These are phyloP conservation scores for Esperia sulphurella DNA, from an alignment of 2,888 invertebrate species.

Conservation along the genomic window DNA sequence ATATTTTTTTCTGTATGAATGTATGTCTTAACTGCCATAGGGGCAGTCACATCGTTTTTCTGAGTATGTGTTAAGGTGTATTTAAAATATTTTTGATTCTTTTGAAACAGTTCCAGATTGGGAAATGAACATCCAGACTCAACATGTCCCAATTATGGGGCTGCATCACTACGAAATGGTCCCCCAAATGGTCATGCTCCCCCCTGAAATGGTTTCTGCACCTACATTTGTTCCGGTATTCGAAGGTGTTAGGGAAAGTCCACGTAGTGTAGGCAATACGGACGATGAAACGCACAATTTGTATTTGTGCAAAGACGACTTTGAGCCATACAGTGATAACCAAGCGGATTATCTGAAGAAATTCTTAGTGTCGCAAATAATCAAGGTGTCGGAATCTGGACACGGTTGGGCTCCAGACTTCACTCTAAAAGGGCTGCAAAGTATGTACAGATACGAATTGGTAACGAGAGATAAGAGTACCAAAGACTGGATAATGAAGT, in stretches of 20 bases:
- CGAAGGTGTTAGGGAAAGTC: not conserved
- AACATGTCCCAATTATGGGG: slow-evolving; percentile 2
- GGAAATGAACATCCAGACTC: slow-evolving; percentile 27
- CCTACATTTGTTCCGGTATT: slow-evolving; percentile 10
- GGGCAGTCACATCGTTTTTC: no score
- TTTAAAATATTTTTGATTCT: not conserved
- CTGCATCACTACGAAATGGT: slow-evolving; percentile 8
- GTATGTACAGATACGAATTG: slow-evolving; percentile 49
- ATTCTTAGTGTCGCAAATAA: slow-evolving; percentile 48
- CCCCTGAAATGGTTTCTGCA: slow-evolving; percentile 22
- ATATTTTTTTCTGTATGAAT: no score
- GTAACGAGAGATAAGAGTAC: slow-evolving; percentile 46
- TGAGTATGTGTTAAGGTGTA: no score
- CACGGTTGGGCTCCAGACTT: slow-evolving; percentile 55
- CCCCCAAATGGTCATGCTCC: slow-evolving; percentile 12
- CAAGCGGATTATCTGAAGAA: slow-evolving; percentile 47
- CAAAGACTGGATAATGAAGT: slow-evolving; percentile 50
- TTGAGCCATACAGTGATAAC: slow-evolving; percentile 39
- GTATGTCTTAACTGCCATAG: no score
- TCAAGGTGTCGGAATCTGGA: slow-evolving; percentile 34
- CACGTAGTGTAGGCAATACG: not conserved
- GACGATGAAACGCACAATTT: slow-evolving; percentile 21
- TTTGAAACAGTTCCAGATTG: slow-evolving; percentile 47
- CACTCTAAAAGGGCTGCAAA: slow-evolving; percentile 54
- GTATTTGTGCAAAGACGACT: slow-evolving; percentile 62